Evolutionary conservation across 1,140 invertebrate genomes (phyloP), one percentile per base, ranked within the genome.

Genomic region (Leptinotarsa lineolata): DNA sequence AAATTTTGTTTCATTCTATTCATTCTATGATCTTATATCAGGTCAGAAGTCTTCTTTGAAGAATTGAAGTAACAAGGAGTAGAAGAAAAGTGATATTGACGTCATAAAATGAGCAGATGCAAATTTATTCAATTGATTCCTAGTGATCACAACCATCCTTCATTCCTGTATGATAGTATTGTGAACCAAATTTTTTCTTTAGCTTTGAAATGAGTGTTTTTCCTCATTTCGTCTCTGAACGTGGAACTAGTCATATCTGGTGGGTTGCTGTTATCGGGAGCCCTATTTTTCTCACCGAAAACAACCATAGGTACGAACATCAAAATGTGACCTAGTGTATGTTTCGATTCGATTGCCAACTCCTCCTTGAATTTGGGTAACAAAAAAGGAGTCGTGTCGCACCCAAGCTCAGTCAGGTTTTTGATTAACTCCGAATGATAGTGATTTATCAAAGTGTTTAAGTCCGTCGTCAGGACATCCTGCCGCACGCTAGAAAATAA

Each of bases 401-500:
- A 20, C 5, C 59, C 68, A 22, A 68, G 11, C 4, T 68, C 66
- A 24, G 59, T 24, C n/a, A 68, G 12, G 21, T 15, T 61, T n/a
- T 16, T 45, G 11, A 45, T 6, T 44, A 44, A 44, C 11, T 73
- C 18, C 3, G 22, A n/a, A 72, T 88, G 85, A 76, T 90, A 90
- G 0, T 86, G 75, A 66, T 85, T 77, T 2, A 89, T 73, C 3
- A 89, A 81, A 11, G 84, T 80, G 6, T 88, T 77, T 22, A 84
- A 79, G 63, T 87, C 71, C 6, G 85, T 72, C 0, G 83, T 77
- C 2, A 85, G 72, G 0, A 88, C 77, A 0, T 82, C 67, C 3
- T 76, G 66, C 13, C 85, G 75, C 2, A 89, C 80, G 72, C 88
- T 89, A 0, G 85, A 85, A 11, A 86, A 85, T 2, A 91, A 68